These are phyloP conservation scores for Sweltsa coloradensis DNA, from an alignment of 1,140 invertebrate genomes.

Conservation along the genomic window DNA sequence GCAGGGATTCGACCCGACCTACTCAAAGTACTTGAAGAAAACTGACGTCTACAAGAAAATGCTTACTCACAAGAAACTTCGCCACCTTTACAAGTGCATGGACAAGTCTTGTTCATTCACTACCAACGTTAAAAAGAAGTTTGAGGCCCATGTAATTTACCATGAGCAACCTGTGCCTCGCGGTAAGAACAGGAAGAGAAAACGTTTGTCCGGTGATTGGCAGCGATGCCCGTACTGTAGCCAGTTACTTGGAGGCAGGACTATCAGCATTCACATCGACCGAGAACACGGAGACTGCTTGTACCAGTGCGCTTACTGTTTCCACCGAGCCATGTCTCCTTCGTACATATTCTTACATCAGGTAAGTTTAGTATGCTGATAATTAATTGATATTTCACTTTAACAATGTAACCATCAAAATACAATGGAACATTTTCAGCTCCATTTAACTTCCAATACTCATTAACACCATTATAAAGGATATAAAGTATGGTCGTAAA, in stretches of 20 bases:
- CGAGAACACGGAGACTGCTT: slow-evolving; percentile 36
- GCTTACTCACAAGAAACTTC: slow-evolving; percentile 25
- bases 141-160: slow-evolving; percentile 30
- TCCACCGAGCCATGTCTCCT: slow-evolving; percentile 37
- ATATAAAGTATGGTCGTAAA: too few species aligned
- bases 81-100: slow-evolving; percentile 45
- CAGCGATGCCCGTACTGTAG: slow-evolving; percentile 36
- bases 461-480: too few species aligned
- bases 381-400: background rate
- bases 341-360: slow-evolving; percentile 41
- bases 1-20: background rate
- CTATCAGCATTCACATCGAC: too few species aligned
- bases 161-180: slow-evolving; percentile 21
- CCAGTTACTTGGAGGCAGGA: slow-evolving; percentile 23
- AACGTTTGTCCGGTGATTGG: too few species aligned
- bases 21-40: slow-evolving; percentile 21
- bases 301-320: slow-evolving; percentile 43
- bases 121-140: slow-evolving; percentile 26
- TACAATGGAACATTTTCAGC: too few species aligned
- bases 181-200: background rate
- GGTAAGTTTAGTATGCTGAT: slow-evolving; percentile 23
- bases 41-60: slow-evolving; percentile 24
- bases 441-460: too few species aligned
- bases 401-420: too few species aligned
- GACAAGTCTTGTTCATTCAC: slow-evolving; percentile 34